phyloP scores from a whole-genome alignment of 2,797 vertebrate species.

The Arremon brunneinucha region DNA sequence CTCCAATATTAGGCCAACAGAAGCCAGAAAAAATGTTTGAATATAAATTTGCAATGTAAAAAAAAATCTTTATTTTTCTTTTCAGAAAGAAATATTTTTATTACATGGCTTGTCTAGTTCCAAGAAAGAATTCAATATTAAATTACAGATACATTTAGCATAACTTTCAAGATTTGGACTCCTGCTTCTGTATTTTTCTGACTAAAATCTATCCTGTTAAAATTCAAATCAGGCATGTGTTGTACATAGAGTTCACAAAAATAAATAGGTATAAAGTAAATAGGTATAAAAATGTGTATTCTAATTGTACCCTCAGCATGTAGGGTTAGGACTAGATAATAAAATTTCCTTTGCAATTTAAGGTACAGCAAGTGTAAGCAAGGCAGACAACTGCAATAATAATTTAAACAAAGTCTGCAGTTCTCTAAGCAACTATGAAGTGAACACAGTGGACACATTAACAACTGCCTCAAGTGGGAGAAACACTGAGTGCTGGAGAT shows the following conservation, averaged over 20 bases:
- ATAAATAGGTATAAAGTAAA: background rate
- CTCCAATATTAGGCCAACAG: background rate
- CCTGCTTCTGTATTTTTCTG: background rate
- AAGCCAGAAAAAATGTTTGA: background rate
- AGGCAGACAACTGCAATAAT: background rate
- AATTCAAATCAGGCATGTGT: background rate
- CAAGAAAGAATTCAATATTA: background rate
- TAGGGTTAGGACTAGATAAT: background rate
- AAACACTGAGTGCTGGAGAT: background rate
- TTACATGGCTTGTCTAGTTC: background rate
- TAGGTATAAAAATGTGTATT: background rate
- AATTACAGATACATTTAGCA: background rate
- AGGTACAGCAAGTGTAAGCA: background rate
- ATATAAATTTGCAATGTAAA: background rate
- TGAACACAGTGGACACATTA: background rate
- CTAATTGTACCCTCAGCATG: background rate
- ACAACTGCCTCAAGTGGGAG: background rate
- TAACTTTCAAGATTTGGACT: background rate
- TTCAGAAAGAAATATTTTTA: background rate
- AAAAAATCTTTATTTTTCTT: background rate
- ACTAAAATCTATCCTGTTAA: background rate
- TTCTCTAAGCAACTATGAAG: background rate
- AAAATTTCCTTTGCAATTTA: background rate
- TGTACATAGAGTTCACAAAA: background rate
- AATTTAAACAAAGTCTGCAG: background rate